Percentiles rank a stretch among this genome's conserved stretches.
These are phyloP conservation scores for Crotalus horridus DNA, from an alignment of 2,113 vertebrate genomes.

Conservation along the genomic window DNA sequence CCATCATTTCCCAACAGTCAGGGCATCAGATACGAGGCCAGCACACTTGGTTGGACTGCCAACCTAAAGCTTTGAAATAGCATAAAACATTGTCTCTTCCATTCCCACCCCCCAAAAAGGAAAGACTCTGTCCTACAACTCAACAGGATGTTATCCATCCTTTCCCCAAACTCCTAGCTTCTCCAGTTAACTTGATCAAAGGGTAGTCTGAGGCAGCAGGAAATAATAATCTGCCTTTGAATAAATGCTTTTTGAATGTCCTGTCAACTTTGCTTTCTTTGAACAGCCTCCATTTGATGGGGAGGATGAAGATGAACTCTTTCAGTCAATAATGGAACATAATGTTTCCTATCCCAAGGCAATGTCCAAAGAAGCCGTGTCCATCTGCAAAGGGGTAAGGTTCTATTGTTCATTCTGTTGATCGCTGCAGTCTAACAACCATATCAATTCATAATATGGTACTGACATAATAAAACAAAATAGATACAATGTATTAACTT, in stretches of 20 bases:
- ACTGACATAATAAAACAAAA: not conserved
- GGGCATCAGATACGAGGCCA: not conserved
- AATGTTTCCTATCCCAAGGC: conserved; percentile 97
- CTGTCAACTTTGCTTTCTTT: conserved; percentile 4
- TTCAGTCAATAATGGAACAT: conserved; percentile 99
- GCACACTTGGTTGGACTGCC: not conserved
- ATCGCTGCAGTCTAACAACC: not conserved
- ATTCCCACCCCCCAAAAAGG: not conserved
- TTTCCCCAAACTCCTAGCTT: not conserved
- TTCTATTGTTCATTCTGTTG: conserved; percentile 31
- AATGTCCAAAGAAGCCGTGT: conserved; percentile 95
- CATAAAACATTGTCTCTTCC: not conserved
- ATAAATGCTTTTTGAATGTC: not conserved
- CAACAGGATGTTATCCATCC: not conserved
- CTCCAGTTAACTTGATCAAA: not conserved
- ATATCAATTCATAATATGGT: not conserved
- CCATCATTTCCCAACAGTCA: not conserved
- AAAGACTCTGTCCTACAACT: not conserved
- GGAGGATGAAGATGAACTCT: conserved; percentile 95
- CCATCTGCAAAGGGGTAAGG: conserved; percentile 97
- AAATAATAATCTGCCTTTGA: not conserved
- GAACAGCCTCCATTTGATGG: conserved; percentile 93
- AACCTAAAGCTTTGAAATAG: not conserved
- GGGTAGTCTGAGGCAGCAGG: not conserved
- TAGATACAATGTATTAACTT: not conserved